Base-by-base conservation (phyloP, 2,113 vertebrate genomes). In the Rhineura floridana region DNA sequence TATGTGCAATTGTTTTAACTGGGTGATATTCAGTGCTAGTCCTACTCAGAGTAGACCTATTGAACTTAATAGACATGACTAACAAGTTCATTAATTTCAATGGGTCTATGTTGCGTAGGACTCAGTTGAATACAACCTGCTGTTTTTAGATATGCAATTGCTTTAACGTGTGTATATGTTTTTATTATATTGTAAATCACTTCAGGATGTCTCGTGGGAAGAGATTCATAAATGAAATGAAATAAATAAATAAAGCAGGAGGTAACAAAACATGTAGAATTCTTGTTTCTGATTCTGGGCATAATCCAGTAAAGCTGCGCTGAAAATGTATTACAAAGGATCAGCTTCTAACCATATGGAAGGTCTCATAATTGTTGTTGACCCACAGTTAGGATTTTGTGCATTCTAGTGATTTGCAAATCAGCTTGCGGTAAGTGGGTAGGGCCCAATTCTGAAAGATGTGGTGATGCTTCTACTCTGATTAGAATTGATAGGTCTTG, bases 351-450 rank as follows among this genome's bases (percentile, higher is more conserved):
- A 83, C 91, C 93, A 91, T 95, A 94, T 87, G 92, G 88, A 95
- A 93, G 83, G 70, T 86, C 95, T 93, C 86, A 95, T 92, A 96
- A 96, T 96, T 96, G 93, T 91, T 88, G 83, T 91, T 90, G 90
- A 89, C 55, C 89, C 91, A 85, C 93, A 94, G 92, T 77, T 89
- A 89, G 89, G 94, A 91, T 92, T 92, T 92, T 73, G 89, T 86
- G 36, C 25, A 73, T 63, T 87, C 90, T 90, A 70, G 87, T 44
- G 70, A 77, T 87, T 93, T 88, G 84, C 89, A 92, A 88, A 83
- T 42, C 44, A 86, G 67, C 92, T 95, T 92, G 79, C 83, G 83
- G 87, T 92, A 87, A 85, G 90, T 88, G 5, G 86, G 63, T 81
- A 75, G 89, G 28, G 48, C 62, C 91, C 48, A 9, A 62, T 91